Conservation (phyloP, 2,888 invertebrate genomes). For the Glaucopsyche alexis region DNA sequence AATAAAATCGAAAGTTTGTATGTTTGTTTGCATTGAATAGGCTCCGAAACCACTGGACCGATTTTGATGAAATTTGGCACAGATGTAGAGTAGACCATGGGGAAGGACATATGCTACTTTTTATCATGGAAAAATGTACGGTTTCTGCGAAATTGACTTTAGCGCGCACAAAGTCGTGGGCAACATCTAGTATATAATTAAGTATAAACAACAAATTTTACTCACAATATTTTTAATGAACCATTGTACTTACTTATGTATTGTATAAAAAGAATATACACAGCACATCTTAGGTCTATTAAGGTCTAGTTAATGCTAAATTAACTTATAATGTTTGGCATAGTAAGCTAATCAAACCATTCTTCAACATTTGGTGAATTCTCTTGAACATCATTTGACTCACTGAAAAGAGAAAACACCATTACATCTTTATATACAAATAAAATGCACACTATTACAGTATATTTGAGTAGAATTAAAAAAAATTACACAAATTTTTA, state of each 20-base stretch:
- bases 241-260: neutral
- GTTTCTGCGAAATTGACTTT: no score
- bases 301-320: slow-evolving; percentile 20
- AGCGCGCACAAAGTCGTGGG: no score
- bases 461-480: slow-evolving; percentile 13
- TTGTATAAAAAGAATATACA: slow-evolving; percentile 21
- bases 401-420: slow-evolving; percentile 79
- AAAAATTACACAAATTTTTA: neutral
- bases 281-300: slow-evolving; percentile 23
- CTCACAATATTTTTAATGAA: neutral
- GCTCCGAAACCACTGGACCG: no score
- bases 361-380: slow-evolving; percentile 93
- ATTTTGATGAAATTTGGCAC: no score
- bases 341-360: slow-evolving; percentile 77
- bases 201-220: neutral
- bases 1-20: no score
- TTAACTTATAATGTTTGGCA: slow-evolving; percentile 17
- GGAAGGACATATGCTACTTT: no score
- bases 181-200: neutral
- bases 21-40: no score
- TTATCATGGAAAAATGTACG: no score
- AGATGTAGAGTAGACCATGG: no score
- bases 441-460: slow-evolving; percentile 18
- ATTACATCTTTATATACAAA: slow-evolving; percentile 19
- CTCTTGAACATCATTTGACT: slow-evolving; percentile 91